A percentile compares a stretch with the other conserved stretches of the same genome.
These are phyloP conservation scores for Tringa solitaria DNA, from an alignment of 2,113 vertebrate species.

Conservation along the genomic window DNA sequence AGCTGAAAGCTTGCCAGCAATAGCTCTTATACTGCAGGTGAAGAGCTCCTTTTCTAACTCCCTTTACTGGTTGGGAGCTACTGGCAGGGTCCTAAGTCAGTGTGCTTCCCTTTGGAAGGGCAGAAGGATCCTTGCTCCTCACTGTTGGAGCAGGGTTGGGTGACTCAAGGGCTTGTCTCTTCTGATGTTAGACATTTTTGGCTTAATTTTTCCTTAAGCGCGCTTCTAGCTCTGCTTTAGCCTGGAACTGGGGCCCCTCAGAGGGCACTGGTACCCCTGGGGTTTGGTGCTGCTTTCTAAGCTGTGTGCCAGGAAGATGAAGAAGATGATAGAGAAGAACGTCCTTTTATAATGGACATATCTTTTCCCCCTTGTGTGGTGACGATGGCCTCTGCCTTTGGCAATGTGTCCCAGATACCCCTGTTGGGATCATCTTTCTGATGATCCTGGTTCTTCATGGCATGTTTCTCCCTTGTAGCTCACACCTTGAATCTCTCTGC, in stretches of 20 bases:
- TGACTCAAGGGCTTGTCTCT: neutral
- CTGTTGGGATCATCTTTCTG: neutral
- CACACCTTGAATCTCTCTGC: neutral
- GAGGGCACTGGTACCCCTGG: neutral
- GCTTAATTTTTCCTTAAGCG: neutral
- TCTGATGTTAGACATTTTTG: neutral
- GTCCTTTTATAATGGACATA: neutral
- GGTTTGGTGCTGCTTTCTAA: neutral
- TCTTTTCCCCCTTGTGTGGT: neutral
- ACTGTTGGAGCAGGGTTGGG: neutral
- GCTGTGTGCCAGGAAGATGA: neutral
- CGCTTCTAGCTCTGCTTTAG: neutral
- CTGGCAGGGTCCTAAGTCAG: neutral
- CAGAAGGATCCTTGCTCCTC: neutral
- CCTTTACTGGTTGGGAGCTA: neutral
- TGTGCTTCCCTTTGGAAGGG: neutral
- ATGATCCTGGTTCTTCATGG: neutral
- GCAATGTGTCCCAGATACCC: too few species aligned
- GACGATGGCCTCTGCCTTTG: neutral
- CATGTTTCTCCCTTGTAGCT: fast-evolving
- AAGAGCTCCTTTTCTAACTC: neutral
- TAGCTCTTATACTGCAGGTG: neutral
- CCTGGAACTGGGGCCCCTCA: neutral
- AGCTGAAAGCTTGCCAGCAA: neutral
- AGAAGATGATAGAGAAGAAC: neutral